Base-by-base conservation (phyloP, 2,797 vertebrate genomes). In the Crocodylus rhombifer region DNA sequence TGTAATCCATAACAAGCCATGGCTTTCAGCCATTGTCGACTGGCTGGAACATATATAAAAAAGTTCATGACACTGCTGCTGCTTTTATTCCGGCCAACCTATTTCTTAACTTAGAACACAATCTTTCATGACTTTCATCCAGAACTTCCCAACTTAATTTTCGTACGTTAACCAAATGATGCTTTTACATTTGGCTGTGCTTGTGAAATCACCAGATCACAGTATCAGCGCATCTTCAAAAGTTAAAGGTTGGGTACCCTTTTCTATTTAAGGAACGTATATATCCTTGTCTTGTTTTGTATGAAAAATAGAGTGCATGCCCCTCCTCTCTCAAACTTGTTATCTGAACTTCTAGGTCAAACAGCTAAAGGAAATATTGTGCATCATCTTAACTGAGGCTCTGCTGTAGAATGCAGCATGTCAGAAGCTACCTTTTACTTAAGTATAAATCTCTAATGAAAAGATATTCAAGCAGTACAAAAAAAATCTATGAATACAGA, bases 331-430 rank as follows among this genome's bases (percentile, higher is more conserved):
- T 28, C 30, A 75, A 87, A 91, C 67, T 20, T 86, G 21, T 85
- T 92, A 92, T 67, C 36, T 85, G 71, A 20, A 75, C 83, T 42
- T 56, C 71, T 64, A 80, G 80, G 80, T 91, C 82, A 82, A 95
- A 93, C 89, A 93, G 94, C 92, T 60, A 95, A 80, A 95, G 84
- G 81, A 95, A 87, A 95, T 62, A 91, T 21, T 64, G 73, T 42
- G 83, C 33, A 95, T 74, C 64, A 92, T 58, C 71, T 88, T 71
- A 93, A 90, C 21, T 67, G 86, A 88, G 60, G 63, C 20, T 25
- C 18, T 8, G n/a, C 2, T 83, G 55, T 15, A 87, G 25, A 82
- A 79, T 26, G 87, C 5, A 83, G 28, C 75, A 8, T 36, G 21
- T 28, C 75, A 73, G n/a, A 93, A 94, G 91, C 42, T 51, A 88